Evolutionary conservation across 2,888 invertebrate species (phyloP), one percentile per base, ranked within the genome.

Genomic region (Nomada flava): DNA sequence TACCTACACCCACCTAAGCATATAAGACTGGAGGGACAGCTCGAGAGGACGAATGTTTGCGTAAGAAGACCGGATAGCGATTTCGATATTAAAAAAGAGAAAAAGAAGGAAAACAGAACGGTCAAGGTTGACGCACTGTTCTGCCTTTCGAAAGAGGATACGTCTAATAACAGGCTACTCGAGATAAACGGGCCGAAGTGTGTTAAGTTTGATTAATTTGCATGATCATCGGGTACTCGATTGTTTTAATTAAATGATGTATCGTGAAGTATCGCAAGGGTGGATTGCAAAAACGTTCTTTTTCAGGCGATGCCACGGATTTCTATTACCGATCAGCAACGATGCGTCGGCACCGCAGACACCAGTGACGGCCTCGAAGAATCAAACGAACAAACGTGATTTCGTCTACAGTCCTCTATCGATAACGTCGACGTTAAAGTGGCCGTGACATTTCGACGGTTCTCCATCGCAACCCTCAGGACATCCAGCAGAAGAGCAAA

Each of bases 1-100:
- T 91, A 89, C 90, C 88, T 90, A 90, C 90, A 90, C 88, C 90
- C 89, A 89, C 88, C 89, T 86, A 89, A 91, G 89, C 86, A 90
- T 89, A 87, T 89, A 91, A 88, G 85, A 88, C 85, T 86, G 87
- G 84, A 84, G 84, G 87, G 89, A 87, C 85, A 76, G 86, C 85
- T 87, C 82, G 87, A 91, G 90, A 88, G 86, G 88, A 88, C 89
- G 89, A 89, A 88, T 89, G 89, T 91, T 91, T 90, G 84, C 87
- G 78, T 55, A 88, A 85, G 89, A 86, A 74, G 82, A 84, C 88
- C 83, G 83, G 83, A 84, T 85, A 72, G 78, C 83, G 87, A 88
- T 88, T 88, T 88, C 85, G 88, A 85, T 84, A 84, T 75, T 75
- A 74, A 85, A 84, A 84, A 67, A 68, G 67, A 23, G 36, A 52